Conservation (phyloP, 2,797 vertebrate species). For the Sardinella longiceps region DNA sequence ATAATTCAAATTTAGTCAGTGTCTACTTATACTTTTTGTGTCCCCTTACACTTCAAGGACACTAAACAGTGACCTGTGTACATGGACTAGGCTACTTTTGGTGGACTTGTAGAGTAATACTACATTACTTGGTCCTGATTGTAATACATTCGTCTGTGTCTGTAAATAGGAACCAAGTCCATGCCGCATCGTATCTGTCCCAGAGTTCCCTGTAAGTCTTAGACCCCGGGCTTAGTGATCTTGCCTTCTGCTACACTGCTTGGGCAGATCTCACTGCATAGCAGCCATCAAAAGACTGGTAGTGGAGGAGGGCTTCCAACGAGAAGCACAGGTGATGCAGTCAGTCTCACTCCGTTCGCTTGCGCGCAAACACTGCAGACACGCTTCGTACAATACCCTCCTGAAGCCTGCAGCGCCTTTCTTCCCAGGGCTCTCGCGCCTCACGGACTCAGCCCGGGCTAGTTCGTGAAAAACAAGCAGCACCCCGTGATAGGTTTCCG, state of each 20-base stretch:
- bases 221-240: background rate
- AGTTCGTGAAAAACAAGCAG: conserved; percentile 77
- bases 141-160: background rate
- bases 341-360: conserved; percentile 56
- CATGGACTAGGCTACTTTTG: too few relatives aligned
- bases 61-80: background rate
- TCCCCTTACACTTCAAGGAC: background rate
- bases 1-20: background rate
- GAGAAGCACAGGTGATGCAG: background rate
- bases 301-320: background rate
- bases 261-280: background rate
- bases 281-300: background rate
- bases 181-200: background rate
- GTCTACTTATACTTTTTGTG: too few relatives aligned
- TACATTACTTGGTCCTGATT: background rate
- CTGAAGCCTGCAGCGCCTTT: conserved; percentile 67
- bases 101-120: background rate
- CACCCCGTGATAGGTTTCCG: conserved; percentile 80
- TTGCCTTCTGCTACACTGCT: background rate
- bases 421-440: conserved; percentile 54
- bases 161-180: background rate
- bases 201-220: background rate
- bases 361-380: conserved; percentile 78
- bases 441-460: conserved; percentile 71
- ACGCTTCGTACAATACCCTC: conserved; percentile 79